Conservation (phyloP, 2,888 invertebrate genomes). For the Polia nebulosa region DNA sequence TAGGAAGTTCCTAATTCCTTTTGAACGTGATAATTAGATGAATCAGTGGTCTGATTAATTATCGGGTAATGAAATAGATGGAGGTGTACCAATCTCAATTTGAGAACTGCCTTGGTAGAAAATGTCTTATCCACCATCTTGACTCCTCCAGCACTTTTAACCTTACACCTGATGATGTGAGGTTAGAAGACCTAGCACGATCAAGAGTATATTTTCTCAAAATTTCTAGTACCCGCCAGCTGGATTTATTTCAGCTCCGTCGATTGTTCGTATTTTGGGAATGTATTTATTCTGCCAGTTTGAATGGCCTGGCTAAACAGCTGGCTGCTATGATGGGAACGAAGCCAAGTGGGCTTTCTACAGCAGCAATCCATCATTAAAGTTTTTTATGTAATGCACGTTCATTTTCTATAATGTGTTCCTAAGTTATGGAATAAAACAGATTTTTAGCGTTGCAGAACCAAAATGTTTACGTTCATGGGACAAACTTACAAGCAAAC, state of each 20-base stretch:
- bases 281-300: slow-evolving; percentile 21
- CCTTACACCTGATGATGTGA: not conserved
- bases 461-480: not conserved
- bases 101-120: not conserved
- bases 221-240: not conserved
- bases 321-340: slow-evolving; percentile 26
- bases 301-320: slow-evolving; percentile 15
- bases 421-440: not conserved
- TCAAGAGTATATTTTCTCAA: not conserved
- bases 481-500: not conserved
- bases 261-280: slow-evolving; percentile 12
- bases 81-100: not conserved
- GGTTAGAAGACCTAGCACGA: no score
- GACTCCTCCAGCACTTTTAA: not conserved
- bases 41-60: not conserved
- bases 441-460: not conserved
- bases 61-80: not conserved
- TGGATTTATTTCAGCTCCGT: not conserved
- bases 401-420: slow-evolving; percentile 1
- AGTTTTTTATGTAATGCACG: slow-evolving; percentile 4
- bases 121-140: not conserved
- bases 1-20: not conserved
- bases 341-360: slow-evolving; percentile 32
- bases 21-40: not conserved
- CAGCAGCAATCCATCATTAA: slow-evolving; percentile 3